These are phyloP conservation scores for Myanophis thanlyinensis DNA, from an alignment of 2,113 vertebrate species.

Conservation along the genomic window DNA sequence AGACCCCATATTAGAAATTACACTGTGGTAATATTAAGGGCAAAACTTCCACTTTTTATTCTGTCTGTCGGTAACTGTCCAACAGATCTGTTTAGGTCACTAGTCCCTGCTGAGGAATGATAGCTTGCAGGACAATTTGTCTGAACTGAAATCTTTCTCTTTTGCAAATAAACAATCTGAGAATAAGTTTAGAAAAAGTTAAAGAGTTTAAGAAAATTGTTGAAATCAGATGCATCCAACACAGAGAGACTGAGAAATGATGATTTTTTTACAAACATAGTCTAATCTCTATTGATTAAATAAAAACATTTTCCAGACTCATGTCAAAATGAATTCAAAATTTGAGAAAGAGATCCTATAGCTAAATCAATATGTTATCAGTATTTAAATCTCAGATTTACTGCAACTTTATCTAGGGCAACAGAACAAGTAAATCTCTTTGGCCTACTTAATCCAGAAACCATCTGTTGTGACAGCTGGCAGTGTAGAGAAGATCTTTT, in stretches of 20 bases:
- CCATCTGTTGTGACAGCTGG: not conserved
- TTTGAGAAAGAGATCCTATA: not conserved
- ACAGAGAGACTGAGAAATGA: not conserved
- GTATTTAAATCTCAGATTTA: not conserved
- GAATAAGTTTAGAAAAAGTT: not conserved
- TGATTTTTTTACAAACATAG: not conserved
- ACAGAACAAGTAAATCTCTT: not conserved
- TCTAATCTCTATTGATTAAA: not conserved
- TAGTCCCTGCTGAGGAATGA: not conserved
- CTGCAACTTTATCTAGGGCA: not conserved
- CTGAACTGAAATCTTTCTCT: not conserved
- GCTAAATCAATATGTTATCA: not conserved
- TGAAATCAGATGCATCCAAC: not conserved
- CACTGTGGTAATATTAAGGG: not conserved
- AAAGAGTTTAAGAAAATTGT: not conserved
- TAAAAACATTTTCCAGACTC: not conserved
- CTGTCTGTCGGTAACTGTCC: not conserved
- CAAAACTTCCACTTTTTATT: not conserved
- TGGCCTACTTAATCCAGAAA: constrained; percentile 3
- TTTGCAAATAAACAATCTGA: not conserved
- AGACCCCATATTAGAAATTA: not conserved
- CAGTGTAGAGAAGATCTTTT: not conserved
- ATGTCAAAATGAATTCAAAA: not conserved
- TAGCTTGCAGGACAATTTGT: not conserved
- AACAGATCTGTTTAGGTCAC: not conserved